These are phyloP conservation scores for Toxotes lorentzi DNA, from an alignment of 2,797 vertebrate species.

Conservation along the genomic window DNA sequence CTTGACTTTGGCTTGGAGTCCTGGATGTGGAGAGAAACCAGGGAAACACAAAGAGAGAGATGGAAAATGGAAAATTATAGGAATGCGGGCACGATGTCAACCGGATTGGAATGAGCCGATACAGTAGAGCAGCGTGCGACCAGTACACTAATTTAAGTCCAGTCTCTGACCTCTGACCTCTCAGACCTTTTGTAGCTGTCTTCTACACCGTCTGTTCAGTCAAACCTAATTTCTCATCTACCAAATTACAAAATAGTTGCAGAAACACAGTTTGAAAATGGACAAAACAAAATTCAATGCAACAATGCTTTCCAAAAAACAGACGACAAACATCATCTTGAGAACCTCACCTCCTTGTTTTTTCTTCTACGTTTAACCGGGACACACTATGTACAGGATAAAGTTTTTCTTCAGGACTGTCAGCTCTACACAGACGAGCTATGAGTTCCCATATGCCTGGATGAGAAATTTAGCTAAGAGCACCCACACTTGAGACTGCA, in stretches of 20 bases:
- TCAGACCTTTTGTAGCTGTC: not conserved
- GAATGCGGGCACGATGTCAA: not conserved
- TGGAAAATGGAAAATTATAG: not conserved
- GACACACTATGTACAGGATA: not conserved
- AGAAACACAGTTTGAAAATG: constrained; percentile 10
- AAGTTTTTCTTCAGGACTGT: constrained; percentile 4
- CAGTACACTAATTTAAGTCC: not conserved
- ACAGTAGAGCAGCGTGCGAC: not conserved
- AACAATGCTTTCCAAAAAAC: not conserved
- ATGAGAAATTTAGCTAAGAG: constrained; percentile 46
- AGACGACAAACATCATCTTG: not conserved
- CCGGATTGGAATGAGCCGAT: not conserved
- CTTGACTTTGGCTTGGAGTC: constrained; percentile 26
- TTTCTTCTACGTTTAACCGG: not conserved
- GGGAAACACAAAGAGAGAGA: not conserved
- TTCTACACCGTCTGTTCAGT: not conserved
- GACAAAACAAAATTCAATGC: not conserved
- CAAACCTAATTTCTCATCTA: not conserved
- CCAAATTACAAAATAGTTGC: not conserved
- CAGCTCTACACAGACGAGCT: constrained; percentile 14
- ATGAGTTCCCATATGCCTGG: constrained; percentile 29
- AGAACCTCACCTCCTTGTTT: constrained; percentile 43
- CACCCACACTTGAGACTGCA: constrained; percentile 60
- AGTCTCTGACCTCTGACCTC: constrained; percentile 37
- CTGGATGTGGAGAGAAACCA: constrained; percentile 30